These are phyloP conservation scores for Phoxinus phoxinus DNA, from an alignment of 2,113 vertebrate genomes.

Conservation along the genomic window DNA sequence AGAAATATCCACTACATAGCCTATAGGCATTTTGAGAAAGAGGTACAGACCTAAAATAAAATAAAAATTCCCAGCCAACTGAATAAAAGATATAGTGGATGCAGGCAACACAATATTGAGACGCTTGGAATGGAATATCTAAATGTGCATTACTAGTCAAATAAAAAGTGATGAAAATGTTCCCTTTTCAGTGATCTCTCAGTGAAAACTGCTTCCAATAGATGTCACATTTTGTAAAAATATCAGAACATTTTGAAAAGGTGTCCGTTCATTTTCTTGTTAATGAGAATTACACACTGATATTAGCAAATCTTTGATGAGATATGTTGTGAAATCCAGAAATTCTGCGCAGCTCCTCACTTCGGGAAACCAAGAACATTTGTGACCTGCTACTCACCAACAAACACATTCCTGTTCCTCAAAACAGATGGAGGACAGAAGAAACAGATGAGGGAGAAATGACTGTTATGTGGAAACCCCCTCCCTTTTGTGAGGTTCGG, in stretches of 20 bases:
- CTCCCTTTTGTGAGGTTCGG: neutral
- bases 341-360: neutral
- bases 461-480: neutral
- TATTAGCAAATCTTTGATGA: neutral
- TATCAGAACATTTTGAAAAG: neutral
- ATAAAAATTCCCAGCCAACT: too few species aligned
- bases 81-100: too few species aligned
- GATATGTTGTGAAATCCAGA: neutral
- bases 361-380: slow-evolving; percentile 22
- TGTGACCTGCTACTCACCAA: slow-evolving; percentile 8
- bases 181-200: too few species aligned
- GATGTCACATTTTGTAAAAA: neutral
- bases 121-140: too few species aligned
- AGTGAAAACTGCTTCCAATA: too few species aligned
- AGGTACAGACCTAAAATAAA: neutral
- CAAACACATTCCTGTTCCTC: slow-evolving; percentile 53
- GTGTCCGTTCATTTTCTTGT: neutral
- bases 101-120: too few species aligned
- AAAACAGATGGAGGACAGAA: slow-evolving; percentile 52
- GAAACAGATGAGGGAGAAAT: slow-evolving; percentile 34
- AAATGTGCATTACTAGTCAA: too few species aligned
- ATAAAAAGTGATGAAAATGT: too few species aligned
- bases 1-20: neutral
- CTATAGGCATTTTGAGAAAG: neutral
- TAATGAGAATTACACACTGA: neutral